These are phyloP conservation scores for Poeciliopsis turneri DNA, from an alignment of 2,797 vertebrate species.

Conservation along the genomic window DNA sequence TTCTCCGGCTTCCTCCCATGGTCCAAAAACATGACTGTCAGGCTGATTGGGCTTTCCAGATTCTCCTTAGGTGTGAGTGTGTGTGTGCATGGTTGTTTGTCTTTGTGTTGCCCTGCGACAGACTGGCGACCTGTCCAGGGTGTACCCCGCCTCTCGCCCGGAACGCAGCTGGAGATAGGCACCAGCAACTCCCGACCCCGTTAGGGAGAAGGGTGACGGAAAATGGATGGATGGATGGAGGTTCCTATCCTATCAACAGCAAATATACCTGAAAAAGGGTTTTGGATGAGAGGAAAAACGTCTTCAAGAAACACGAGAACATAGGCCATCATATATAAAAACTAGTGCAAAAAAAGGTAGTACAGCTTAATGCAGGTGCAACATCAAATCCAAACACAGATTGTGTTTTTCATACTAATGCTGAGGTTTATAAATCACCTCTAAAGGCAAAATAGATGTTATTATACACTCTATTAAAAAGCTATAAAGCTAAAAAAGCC, in stretches of 20 bases:
- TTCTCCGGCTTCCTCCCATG: no score
- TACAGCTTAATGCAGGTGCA: neutral
- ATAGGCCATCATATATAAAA: neutral
- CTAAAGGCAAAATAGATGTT: neutral
- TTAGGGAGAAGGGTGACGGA: no score
- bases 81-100: no score
- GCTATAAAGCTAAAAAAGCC: neutral
- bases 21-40: no score
- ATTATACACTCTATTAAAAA: neutral
- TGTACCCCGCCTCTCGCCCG: no score
- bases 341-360: neutral
- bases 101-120: no score
- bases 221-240: no score
- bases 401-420: neutral
- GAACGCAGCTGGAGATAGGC: no score
- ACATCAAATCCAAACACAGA: neutral
- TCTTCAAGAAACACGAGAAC: neutral
- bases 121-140: no score
- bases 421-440: neutral
- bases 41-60: no score
- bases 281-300: neutral
- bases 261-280: neutral
- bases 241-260: neutral
- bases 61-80: no score
- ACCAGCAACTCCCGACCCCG: no score